Base-by-base conservation (phyloP, 2,797 vertebrate genomes). In the Labroides dimidiatus region DNA sequence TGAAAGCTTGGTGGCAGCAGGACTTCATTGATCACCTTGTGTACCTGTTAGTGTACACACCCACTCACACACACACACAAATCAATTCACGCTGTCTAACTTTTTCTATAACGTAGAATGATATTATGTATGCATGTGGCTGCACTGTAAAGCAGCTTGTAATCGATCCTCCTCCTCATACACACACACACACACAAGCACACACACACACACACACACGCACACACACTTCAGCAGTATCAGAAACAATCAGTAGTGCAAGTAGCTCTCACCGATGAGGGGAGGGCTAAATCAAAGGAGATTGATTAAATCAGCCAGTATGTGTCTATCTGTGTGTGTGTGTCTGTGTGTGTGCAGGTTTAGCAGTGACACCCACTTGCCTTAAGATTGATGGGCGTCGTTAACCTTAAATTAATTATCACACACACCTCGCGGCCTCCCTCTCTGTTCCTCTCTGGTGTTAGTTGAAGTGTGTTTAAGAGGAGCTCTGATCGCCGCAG, bases 351-450 rank as follows among this genome's bases (percentile, higher is more conserved):
- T 50, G 19, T 14, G 51, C 0, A 13, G 8, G 30, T 33, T 13
- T 61, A 41, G 44, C 19, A 45, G 1, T 72, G 67, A 75, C 59
- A 69, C n/a, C 44, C 24, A 55, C 57, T 86, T 72, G 14, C 45
- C 78, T 60, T 45, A 59, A 82, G 79, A 86, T 54, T 17, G 63
- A 84, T 83, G 55, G 51, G 42, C 8, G 6, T 67, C 64, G 67
- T 83, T 78, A 75, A 71, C 77, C 56, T 64, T 55, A 60, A 77
- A 83, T 75, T 52, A 55, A 78, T 75, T 65, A 56, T 3, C 44
- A 62, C 71, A 50, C 47, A 54, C 39, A 52, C 27, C 47, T 71
- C 64, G 16, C 12, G 13, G 37, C 37, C 13, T 20, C 52, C 11
- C 30, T 66, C 17, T 11, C 19, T 59, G 43, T 45, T 14, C 30